Percentiles rank a stretch among this genome's conserved stretches.
Conservation (phyloP, 1,140 invertebrate species). For the Cecropterus lyciades region DNA sequence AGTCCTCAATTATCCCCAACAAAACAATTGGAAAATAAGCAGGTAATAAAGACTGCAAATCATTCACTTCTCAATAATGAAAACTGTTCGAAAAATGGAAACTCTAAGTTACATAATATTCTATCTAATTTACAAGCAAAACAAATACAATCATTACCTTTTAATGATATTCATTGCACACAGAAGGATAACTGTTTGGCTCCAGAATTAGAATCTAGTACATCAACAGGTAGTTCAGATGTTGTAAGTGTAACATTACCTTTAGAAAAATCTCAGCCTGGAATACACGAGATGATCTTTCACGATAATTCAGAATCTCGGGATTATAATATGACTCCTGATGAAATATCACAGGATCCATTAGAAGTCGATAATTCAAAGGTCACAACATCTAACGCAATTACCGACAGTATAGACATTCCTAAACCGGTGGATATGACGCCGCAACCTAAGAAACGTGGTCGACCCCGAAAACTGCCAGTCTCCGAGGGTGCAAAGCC, state of each 20-base stretch:
- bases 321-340: slow-evolving; percentile 64
- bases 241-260: slow-evolving; percentile 52
- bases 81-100: slow-evolving; percentile 80
- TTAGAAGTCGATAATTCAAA: slow-evolving; percentile 69
- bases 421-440: slow-evolving; percentile 60
- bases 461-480: slow-evolving; percentile 77
- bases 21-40: slow-evolving; percentile 59
- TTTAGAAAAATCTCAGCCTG: slow-evolving; percentile 58
- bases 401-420: slow-evolving; percentile 50
- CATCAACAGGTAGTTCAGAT: slow-evolving; percentile 71
- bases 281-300: slow-evolving; percentile 74
- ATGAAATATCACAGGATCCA: slow-evolving; percentile 78
- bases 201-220: slow-evolving; percentile 70
- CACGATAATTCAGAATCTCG: slow-evolving; percentile 76
- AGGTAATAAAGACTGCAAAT: slow-evolving; percentile 54
- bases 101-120: slow-evolving; percentile 79
- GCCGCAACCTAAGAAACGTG: slow-evolving; percentile 78
- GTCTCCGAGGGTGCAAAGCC: slow-evolving; percentile 66
- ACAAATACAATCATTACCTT: slow-evolving; percentile 63
- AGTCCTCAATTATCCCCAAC: slow-evolving; percentile 49
- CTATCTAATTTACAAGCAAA: slow-evolving; percentile 75
- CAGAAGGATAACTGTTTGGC: slow-evolving; percentile 61
- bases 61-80: slow-evolving; percentile 74
- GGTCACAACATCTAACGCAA: slow-evolving; percentile 40
- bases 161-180: slow-evolving; percentile 62